Conservation (phyloP, 2,888 invertebrate genomes). For the Parnassius glacialis region DNA sequence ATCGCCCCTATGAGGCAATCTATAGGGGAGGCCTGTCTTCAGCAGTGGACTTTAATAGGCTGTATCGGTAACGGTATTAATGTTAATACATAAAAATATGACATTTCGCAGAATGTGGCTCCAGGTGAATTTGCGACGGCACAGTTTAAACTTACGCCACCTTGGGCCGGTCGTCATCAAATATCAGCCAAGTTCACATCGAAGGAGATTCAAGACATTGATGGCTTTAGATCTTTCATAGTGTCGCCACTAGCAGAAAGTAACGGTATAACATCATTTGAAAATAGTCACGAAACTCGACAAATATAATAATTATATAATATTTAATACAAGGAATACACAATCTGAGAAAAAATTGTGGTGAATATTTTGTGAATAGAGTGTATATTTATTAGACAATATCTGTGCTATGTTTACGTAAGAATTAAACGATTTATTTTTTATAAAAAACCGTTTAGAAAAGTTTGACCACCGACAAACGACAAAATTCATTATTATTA, state of each 20-base stretch:
- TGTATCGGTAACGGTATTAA: no score
- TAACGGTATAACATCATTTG: conserved; percentile 56
- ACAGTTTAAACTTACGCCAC: conserved; percentile 88
- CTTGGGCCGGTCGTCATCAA: conserved; percentile 89
- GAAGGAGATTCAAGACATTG: conserved; percentile 93
- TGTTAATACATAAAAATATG: no score
- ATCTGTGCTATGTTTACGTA: no score
- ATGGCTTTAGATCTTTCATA: conserved; percentile 90
- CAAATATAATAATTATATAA: conserved; percentile 40
- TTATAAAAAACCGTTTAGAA: not conserved
- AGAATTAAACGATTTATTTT: no score
- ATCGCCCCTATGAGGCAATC: no score
- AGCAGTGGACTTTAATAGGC: no score
- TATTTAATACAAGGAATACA: no score
- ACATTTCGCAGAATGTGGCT: conserved; percentile 70
- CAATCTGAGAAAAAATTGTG: no score
- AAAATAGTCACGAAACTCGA: conserved; percentile 46
- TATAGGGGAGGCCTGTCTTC: no score
- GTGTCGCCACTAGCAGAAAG: conserved; percentile 76
- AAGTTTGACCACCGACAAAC: conserved; percentile 1
- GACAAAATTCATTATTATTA: not conserved
- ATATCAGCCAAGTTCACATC: conserved; percentile 93
- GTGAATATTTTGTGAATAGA: no score
- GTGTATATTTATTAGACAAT: no score
- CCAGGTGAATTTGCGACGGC: conserved; percentile 86